Base-by-base conservation (phyloP, 2,797 vertebrate species). In the Macroramphosus scolopax region DNA sequence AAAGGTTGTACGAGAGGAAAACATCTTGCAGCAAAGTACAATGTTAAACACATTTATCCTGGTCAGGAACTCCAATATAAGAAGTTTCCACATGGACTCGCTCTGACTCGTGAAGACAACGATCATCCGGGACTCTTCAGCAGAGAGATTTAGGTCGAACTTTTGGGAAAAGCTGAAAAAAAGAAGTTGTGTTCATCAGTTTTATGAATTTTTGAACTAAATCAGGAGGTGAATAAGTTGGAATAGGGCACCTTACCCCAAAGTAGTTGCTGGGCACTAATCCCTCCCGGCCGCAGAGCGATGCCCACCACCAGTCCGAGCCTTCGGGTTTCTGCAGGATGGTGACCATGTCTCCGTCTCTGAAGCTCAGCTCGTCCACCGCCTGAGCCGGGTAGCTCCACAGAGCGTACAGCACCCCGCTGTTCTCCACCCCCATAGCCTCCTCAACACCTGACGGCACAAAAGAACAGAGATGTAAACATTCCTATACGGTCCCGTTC, bases 181-280 rank as follows among this genome's bases (percentile, higher is more conserved):
- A 12, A 33, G 15, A 46, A 44, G 10, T 39, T 2, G 6, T 15
- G 1, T 28, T 13, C 10, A 10, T 33, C 6, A 17, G 2, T 44
- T 30, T 39, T 17, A 14, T 32, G 43, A 5, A 32, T 13, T 4
- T n/a, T n/a, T n/a, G n/a, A n/a, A n/a, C n/a, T n/a, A n/a, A 17
- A 25, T 35, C 8, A 8, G 12, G 2, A 8, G 7, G 8, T n/a
- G 8, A 22, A 30, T 9, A 14, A 22, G 7, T 36, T 22, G 5
- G 2, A 42, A 26, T 38, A 7, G 20, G 6, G 0, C 1, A 11
- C 35, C 89, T 91, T 77, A 95, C 95, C 89, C 94, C 95, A 15
- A 96, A 95, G 58, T 94, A 94, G 88, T 95, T 96, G n/a, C 87
- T 89, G 3, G 95, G 93, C n/a, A 96, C 90, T 0, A 94, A 92